These are phyloP conservation scores for Dendrolimus houi DNA, from an alignment of 2,888 invertebrate genomes.

Conservation along the genomic window DNA sequence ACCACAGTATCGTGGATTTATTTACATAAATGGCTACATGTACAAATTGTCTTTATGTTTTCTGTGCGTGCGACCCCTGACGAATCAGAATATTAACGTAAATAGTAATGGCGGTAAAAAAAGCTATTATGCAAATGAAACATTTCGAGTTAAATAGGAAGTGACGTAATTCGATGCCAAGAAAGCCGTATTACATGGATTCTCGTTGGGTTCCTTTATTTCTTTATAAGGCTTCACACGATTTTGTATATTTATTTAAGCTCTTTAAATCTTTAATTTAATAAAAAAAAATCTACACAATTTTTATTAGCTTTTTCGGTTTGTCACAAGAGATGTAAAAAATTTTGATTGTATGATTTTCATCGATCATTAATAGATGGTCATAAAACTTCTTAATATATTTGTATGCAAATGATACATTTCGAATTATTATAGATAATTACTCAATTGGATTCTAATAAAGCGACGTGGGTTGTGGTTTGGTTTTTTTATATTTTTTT, in stretches of 20 bases:
- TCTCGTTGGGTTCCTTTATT: neutral
- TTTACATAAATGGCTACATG: slow-evolving; percentile 72
- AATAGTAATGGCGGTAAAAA: slow-evolving; percentile 71
- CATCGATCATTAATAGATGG: too few relatives aligned
- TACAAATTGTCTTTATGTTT: slow-evolving; percentile 73
- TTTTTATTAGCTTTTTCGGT: too few relatives aligned
- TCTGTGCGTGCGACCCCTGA: slow-evolving; percentile 71
- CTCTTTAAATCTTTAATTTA: slow-evolving; percentile 8
- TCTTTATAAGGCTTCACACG: neutral
- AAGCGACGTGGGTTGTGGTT: too few relatives aligned
- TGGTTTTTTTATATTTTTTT: too few relatives aligned
- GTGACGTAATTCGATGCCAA: slow-evolving; percentile 57
- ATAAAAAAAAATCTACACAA: too few relatives aligned
- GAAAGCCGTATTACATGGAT: neutral
- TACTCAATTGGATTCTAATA: too few relatives aligned
- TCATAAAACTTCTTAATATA: too few relatives aligned
- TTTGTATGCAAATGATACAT: too few relatives aligned
- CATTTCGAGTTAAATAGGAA: slow-evolving; percentile 73
- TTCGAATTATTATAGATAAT: too few relatives aligned
- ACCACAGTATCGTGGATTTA: slow-evolving; percentile 60
- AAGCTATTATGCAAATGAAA: slow-evolving; percentile 76
- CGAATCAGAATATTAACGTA: slow-evolving; percentile 74
- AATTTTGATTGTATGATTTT: too few relatives aligned
- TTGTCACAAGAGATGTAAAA: too few relatives aligned
- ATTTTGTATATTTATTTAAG: neutral